These are phyloP conservation scores for Alouatta palliata DNA, from an alignment of 2,113 vertebrate genomes.

Conservation along the genomic window DNA sequence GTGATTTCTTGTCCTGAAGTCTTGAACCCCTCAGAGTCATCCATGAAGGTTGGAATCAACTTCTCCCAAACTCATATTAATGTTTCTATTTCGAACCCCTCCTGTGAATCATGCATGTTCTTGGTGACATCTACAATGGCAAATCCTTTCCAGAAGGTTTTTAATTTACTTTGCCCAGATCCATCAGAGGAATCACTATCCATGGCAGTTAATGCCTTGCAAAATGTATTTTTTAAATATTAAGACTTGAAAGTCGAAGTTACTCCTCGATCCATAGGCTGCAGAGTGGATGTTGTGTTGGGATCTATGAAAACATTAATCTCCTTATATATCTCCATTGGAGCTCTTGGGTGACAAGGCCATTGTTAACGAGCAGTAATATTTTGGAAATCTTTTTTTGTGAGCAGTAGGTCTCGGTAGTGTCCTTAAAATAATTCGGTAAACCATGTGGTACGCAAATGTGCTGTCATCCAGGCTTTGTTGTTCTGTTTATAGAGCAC, in stretches of 20 bases:
- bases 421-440: neutral
- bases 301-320: neutral
- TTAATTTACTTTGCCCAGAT: neutral
- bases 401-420: neutral
- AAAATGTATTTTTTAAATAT: neutral
- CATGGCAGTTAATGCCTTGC: neutral
- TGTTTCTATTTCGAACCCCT: neutral
- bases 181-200: neutral
- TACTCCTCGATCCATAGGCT: neutral
- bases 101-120: neutral
- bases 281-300: neutral
- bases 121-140: neutral
- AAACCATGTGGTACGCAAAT: neutral
- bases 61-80: neutral
- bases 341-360: neutral
- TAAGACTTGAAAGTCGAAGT: neutral
- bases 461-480: neutral
- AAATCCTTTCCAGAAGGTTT: neutral
- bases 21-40: neutral
- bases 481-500: neutral
- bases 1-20: neutral
- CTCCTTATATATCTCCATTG: neutral
- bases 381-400: neutral
- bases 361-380: neutral
- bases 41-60: neutral